These are phyloP conservation scores for Pterois miles DNA, from an alignment of 2,797 vertebrate genomes.

Conservation along the genomic window DNA sequence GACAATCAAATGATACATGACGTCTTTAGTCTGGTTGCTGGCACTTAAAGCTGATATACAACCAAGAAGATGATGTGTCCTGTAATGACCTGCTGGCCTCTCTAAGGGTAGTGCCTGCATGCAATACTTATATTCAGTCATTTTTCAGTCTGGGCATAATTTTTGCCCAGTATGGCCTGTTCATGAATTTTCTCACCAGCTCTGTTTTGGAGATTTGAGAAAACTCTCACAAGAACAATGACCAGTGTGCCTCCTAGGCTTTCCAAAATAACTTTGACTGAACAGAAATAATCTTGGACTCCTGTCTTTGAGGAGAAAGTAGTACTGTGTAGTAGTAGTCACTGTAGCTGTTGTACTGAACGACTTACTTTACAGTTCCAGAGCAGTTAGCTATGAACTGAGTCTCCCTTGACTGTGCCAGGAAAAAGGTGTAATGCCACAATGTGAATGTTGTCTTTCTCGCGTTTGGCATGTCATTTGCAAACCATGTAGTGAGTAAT, in stretches of 20 bases:
- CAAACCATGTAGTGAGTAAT: too few relatives aligned
- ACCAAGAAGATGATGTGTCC: slow-evolving; percentile 17
- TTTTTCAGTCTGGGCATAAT: neutral
- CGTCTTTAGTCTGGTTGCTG: neutral
- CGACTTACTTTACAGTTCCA: neutral
- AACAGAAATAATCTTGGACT: neutral
- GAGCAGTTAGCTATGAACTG: neutral
- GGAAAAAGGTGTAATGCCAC: too few relatives aligned
- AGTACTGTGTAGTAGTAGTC: neutral
- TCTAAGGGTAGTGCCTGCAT: neutral
- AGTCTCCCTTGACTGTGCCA: too few relatives aligned
- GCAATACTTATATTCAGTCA: neutral
- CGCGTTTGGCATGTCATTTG: too few relatives aligned
- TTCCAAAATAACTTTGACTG: neutral
- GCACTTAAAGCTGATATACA: slow-evolving; percentile 21
- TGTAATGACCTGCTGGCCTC: slow-evolving; percentile 24
- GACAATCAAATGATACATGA: slow-evolving; percentile 20
- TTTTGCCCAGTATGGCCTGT: neutral
- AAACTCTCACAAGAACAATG: neutral
- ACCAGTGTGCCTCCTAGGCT: neutral
- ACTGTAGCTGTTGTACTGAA: neutral
- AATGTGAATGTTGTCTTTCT: too few relatives aligned
- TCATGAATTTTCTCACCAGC: neutral
- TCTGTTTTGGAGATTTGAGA: neutral
- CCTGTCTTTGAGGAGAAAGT: neutral